Evolutionary conservation across 2,888 invertebrate species (phyloP).

Genomic region (Leucoma salicis): DNA sequence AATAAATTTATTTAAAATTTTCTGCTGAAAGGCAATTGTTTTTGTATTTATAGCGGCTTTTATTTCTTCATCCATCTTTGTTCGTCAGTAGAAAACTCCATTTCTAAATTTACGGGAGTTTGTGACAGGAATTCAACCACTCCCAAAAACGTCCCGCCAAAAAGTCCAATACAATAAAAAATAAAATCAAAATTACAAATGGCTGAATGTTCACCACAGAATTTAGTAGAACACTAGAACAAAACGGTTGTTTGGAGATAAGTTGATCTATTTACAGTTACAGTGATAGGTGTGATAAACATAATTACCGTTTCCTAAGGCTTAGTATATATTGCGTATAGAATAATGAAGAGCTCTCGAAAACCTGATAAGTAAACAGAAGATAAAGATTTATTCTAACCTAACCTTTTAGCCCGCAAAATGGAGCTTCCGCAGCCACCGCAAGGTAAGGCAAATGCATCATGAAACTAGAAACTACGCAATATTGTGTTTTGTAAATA

Average conservation of each 20-base stretch:
- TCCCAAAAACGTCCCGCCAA: too few species aligned
- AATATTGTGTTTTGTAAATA: not conserved
- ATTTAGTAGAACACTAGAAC: not conserved
- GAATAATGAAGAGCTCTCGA: conserved; percentile 12
- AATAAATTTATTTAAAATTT: too few species aligned
- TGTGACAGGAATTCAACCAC: too few species aligned
- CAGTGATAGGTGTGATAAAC: conserved; percentile 13
- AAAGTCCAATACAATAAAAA: too few species aligned
- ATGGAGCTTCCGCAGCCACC: conserved; percentile 83
- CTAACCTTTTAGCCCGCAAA: conserved; percentile 70
- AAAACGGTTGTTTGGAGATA: conserved; percentile 18
- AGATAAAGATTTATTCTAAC: conserved; percentile 21
- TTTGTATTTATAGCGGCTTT: too few species aligned
- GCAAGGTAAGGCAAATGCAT: conserved; percentile 71
- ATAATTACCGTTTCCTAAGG: conserved; percentile 6
- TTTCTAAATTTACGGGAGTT: too few species aligned
- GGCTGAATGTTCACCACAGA: conserved; percentile 31
- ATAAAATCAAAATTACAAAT: too few species aligned
- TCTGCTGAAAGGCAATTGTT: too few species aligned
- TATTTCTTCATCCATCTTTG: too few species aligned
- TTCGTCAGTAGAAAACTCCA: too few species aligned
- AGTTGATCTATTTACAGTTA: conserved; percentile 10
- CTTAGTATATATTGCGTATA: conserved; percentile 16
- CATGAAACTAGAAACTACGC: not conserved
- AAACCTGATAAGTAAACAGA: conserved; percentile 10